Conservation (phyloP, 2,113 vertebrate genomes). For the Neodon shergylaensis region DNA sequence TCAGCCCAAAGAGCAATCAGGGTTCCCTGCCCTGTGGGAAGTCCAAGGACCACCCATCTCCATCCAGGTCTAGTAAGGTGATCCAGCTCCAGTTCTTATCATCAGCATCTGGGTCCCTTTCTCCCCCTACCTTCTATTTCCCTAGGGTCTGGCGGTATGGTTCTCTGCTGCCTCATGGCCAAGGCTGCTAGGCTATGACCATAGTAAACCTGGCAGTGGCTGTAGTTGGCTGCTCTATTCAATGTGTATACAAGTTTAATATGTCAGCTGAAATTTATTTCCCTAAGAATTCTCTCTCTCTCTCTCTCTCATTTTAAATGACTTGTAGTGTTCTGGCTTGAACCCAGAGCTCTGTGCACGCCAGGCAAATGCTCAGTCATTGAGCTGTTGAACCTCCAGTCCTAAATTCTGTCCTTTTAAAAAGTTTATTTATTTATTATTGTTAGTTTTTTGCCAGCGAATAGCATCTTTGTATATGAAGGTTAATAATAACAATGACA, state of each 20-base stretch:
- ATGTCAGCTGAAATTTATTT: background rate
- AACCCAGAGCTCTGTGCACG: background rate
- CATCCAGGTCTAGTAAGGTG: too few species aligned
- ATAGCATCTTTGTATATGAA: constrained; percentile 25
- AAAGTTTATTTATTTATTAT: background rate
- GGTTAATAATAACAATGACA: too few species aligned
- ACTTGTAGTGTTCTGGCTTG: background rate
- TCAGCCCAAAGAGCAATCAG: too few species aligned
- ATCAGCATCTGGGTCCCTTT: background rate
- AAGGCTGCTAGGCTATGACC: background rate
- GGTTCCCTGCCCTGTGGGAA: too few species aligned
- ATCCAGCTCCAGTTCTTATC: background rate
- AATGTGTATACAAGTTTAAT: background rate
- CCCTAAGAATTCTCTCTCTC: background rate
- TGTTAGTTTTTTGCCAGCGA: background rate
- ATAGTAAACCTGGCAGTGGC: background rate
- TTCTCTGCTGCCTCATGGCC: background rate
- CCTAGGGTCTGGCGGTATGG: background rate
- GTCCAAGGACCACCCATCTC: too few species aligned
- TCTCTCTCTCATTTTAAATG: background rate
- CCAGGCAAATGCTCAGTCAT: background rate
- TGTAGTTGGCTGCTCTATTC: background rate
- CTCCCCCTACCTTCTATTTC: background rate
- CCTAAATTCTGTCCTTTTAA: background rate
- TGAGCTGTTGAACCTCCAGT: background rate